These are phyloP conservation scores for Goniozus legneri DNA, from an alignment of 1,140 invertebrate species.

Conservation along the genomic window DNA sequence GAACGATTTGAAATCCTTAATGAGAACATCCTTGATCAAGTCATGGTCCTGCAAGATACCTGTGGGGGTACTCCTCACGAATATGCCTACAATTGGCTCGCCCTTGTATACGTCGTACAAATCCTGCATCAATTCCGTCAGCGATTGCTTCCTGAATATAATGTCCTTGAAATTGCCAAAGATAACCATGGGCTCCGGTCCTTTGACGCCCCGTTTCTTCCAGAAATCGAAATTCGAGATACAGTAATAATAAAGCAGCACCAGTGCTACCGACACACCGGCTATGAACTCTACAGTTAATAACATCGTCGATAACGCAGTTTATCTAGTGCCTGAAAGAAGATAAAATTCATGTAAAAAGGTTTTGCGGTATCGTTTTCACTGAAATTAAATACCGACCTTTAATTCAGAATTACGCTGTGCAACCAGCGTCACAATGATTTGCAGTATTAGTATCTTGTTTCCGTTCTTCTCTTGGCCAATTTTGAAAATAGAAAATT, in stretches of 20 bases:
- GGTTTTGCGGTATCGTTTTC: no score
- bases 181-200: conserved; percentile 4
- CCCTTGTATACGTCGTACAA: conserved; percentile 9
- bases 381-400: no score
- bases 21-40: conserved; percentile 16
- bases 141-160: background rate
- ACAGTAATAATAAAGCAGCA: conserved; percentile 12
- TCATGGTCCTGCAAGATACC: conserved; percentile 9
- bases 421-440: no score
- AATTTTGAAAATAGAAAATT: no score
- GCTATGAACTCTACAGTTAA: background rate
- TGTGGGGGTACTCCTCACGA: background rate
- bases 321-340: no score
- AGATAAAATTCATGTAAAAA: no score
- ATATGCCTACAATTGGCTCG: conserved; percentile 12
- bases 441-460: no score
- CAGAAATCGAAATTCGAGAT: conserved; percentile 8
- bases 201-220: conserved; percentile 11
- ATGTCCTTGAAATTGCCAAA: conserved; percentile 5
- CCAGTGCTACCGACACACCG: background rate
- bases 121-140: background rate
- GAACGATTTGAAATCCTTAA: conserved; percentile 18
- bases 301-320: no score
- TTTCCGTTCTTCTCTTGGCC: no score
- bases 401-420: no score